These are phyloP conservation scores for Heptranchias perlo DNA, from an alignment of 2,113 vertebrate species.

Conservation along the genomic window DNA sequence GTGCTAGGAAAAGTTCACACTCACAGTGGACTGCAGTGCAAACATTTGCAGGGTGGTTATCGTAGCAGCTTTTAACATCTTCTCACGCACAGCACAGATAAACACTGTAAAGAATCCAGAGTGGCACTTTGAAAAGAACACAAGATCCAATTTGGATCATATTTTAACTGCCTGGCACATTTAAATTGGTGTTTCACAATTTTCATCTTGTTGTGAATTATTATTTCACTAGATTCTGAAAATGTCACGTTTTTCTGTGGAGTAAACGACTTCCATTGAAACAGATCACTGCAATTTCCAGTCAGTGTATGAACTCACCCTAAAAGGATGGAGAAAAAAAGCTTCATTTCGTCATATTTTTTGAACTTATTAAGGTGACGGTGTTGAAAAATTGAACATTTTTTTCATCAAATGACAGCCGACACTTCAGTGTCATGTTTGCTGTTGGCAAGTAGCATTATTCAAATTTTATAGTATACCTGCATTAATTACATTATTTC, in stretches of 20 bases:
- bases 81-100: neutral
- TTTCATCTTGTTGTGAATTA: neutral
- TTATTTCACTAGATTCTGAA: neutral
- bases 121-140: neutral
- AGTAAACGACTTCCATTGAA: neutral
- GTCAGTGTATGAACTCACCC: neutral
- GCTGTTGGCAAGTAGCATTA: neutral
- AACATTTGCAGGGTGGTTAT: neutral
- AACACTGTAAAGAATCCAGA: neutral
- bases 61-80: neutral
- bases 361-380: neutral
- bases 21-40: neutral
- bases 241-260: neutral
- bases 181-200: neutral
- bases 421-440: constrained; percentile 26
- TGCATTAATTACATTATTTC: constrained; percentile 10
- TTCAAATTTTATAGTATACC: neutral
- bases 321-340: neutral
- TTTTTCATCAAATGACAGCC: neutral
- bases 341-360: neutral
- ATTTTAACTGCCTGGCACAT: neutral
- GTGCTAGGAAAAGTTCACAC: neutral
- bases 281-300: neutral
- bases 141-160: neutral
- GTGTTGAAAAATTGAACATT: neutral